Evolutionary conservation across 1,140 invertebrate genomes (phyloP).

Genomic region (Leptestheria dahalacensis): DNA sequence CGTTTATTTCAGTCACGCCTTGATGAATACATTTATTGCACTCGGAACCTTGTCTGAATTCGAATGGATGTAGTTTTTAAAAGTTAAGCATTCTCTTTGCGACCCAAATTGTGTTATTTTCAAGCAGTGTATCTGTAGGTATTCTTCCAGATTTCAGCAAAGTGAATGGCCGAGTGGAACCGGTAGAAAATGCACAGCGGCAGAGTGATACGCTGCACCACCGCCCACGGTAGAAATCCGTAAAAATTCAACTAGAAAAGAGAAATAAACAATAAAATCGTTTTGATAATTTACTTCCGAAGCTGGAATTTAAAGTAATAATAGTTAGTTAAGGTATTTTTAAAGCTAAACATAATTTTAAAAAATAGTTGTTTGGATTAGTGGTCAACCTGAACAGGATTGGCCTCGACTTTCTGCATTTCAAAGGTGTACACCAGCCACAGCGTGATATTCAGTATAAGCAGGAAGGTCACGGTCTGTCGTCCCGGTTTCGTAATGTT

Average conservation of each 20-base stretch:
- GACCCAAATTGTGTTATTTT: too few species aligned
- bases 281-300: too few species aligned
- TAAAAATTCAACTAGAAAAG: slow-evolving; percentile 72
- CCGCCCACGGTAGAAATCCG: slow-evolving; percentile 82
- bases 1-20: too few species aligned
- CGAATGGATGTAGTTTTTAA: too few species aligned
- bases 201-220: slow-evolving; percentile 80
- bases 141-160: slow-evolving; percentile 96
- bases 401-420: slow-evolving; percentile 77
- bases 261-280: too few species aligned
- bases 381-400: slow-evolving; percentile 42
- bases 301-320: too few species aligned
- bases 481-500: slow-evolving; percentile 84
- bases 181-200: slow-evolving; percentile 93
- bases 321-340: too few species aligned
- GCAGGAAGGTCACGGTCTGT: slow-evolving; percentile 84
- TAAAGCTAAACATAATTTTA: too few species aligned
- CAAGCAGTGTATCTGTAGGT: slow-evolving; percentile 50
- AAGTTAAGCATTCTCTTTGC: not conserved
- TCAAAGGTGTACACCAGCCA: slow-evolving; percentile 94
- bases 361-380: not conserved
- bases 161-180: slow-evolving; percentile 90
- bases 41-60: too few species aligned
- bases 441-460: slow-evolving; percentile 89
- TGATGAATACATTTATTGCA: too few species aligned